Base-by-base conservation (phyloP, 2,888 invertebrate species). In the Aphrophora alni region DNA sequence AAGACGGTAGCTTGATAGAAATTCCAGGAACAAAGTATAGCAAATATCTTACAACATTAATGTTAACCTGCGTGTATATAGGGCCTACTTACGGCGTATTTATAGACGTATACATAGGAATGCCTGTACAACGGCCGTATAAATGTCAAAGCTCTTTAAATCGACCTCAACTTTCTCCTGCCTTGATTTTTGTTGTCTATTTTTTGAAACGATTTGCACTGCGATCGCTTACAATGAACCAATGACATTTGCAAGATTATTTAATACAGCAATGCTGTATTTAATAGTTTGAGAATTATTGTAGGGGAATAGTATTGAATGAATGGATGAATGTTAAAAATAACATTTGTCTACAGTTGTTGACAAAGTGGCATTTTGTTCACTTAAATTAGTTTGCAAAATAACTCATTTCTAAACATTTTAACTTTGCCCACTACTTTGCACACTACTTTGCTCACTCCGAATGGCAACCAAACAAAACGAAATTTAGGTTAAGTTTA, bases 131-230 rank as follows among this genome's bases (percentile, higher is more conserved):
- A 14, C 21, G 59, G 59, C 59, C 59, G 59, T 59, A 59, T 59
- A 59, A 59, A 59, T 59, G 59, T 59, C 59, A 59, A 59, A 59
- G 59, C 59, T 2, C 3, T 59, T 59, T 59, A 59, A 59, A 59
- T 59, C 59, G 59, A 59, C 59, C 59, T 59, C 21, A 59, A 59
- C 59, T 59, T 59, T 59, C 59, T 59, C 59, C 59, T 21, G 59
- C 21, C 8, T 59, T n/a, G 1, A 59, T 59, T 59, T 59, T 59
- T 59, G 21, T 59, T 59, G 59, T n/a, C 5, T 21, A 21, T 59
- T 59, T 59, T 59, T 59, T 59, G 59, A 59, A 21, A n/a, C 21
- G n/a, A 59, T 21, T 8, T 44, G 14, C 21, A n/a, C n/a, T n/a
- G n/a, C n/a, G n/a, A n/a, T n/a, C n/a, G n/a, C 10, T n/a, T 21